Evolutionary conservation across 2,113 vertebrate genomes (phyloP).

Genomic region (Pandion haliaetus): DNA sequence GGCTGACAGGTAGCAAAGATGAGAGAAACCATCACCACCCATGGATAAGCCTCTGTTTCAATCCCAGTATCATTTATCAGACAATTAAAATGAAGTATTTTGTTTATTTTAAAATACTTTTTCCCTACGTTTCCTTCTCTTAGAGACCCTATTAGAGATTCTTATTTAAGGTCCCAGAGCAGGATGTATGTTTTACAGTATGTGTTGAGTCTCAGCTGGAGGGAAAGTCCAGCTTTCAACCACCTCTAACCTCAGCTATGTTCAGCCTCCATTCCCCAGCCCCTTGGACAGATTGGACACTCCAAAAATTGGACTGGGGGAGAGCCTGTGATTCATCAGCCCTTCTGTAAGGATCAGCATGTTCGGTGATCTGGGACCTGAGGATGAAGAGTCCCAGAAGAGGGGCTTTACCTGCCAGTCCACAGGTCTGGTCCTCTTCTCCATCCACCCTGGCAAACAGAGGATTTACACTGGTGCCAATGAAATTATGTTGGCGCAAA

Average conservation of each 20-base stretch:
- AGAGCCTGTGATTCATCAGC: not conserved
- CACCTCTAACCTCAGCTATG: not conserved
- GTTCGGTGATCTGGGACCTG: not conserved
- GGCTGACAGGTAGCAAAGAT: not conserved
- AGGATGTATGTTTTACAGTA: not conserved
- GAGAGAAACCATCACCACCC: not conserved
- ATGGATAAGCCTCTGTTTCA: not conserved
- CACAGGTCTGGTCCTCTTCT: not conserved
- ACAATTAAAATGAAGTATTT: not conserved
- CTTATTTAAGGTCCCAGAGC: not conserved
- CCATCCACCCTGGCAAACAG: not conserved
- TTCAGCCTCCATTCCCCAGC: not conserved
- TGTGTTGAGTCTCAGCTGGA: not conserved
- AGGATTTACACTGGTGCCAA: not conserved
- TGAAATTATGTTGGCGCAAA: not conserved
- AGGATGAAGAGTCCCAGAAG: not conserved
- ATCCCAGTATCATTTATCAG: not conserved
- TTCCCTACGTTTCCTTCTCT: not conserved
- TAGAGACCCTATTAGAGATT: not conserved
- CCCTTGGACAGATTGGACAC: fast-evolving
- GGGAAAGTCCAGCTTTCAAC: not conserved
- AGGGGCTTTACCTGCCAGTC: not conserved
- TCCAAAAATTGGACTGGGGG: not conserved
- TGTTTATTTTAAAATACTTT: not conserved
- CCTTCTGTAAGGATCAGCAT: not conserved